Evolutionary conservation across 2,797 vertebrate genomes (phyloP).

Genomic region (Sebastes goodei): DNA sequence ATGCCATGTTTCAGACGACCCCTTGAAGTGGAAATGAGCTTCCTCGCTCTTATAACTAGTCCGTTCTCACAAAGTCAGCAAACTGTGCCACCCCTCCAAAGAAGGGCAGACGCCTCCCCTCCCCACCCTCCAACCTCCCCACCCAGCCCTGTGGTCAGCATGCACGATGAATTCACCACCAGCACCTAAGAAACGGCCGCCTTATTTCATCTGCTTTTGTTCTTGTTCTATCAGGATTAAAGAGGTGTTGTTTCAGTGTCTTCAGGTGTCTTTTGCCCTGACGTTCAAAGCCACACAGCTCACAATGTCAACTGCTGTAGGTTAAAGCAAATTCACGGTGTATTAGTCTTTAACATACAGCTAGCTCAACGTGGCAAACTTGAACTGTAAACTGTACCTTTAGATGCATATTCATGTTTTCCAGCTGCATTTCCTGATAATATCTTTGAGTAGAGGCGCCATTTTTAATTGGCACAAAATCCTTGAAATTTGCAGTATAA

Average conservation of each 20-base stretch:
- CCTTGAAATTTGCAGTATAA: not conserved
- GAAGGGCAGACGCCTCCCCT: constrained; percentile 30
- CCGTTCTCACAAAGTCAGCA: constrained; percentile 81
- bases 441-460: not conserved
- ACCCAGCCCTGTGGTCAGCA: constrained; percentile 69
- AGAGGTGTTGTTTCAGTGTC: not conserved
- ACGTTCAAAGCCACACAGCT: not conserved
- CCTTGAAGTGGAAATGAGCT: constrained; percentile 85
- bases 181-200: constrained; percentile 26
- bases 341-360: not conserved
- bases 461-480: not conserved
- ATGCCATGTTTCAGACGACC: constrained; percentile 81
- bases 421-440: not conserved
- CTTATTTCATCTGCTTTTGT: constrained; percentile 31
- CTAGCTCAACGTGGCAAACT: not conserved
- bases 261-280: constrained; percentile 15
- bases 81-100: constrained; percentile 62
- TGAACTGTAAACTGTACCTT: not conserved
- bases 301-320: not conserved
- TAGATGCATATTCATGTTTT: not conserved
- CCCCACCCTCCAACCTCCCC: constrained; percentile 15
- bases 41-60: constrained; percentile 73
- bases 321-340: not conserved
- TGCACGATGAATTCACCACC: constrained; percentile 50
- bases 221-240: constrained; percentile 14